Conservation (phyloP, 2,888 invertebrate genomes). For the Sclerodermus sp. region DNA sequence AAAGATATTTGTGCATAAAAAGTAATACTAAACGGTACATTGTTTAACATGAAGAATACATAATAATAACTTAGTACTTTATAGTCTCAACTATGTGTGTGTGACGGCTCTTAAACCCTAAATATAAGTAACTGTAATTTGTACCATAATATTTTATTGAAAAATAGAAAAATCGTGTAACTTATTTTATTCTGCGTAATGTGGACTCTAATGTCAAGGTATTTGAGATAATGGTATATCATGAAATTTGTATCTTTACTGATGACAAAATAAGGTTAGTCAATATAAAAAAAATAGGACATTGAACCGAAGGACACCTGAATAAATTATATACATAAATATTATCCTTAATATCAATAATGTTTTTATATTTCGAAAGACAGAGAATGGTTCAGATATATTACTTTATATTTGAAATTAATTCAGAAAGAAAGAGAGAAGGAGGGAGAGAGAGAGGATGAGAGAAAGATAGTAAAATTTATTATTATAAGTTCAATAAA, state of each 20-base stretch:
- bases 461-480: no score
- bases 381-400: no score
- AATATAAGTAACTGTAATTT: slow-evolving; percentile 52
- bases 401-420: no score
- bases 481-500: no score
- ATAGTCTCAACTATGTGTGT: slow-evolving; percentile 40
- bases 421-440: no score
- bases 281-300: slow-evolving; percentile 16
- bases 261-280: slow-evolving; percentile 21
- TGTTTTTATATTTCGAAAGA: no score
- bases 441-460: no score
- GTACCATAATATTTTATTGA: slow-evolving; percentile 48
- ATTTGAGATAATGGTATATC: slow-evolving; percentile 34
- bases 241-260: slow-evolving; percentile 36
- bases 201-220: slow-evolving; percentile 41
- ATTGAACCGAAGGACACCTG: slow-evolving; percentile 24
- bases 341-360: no score
- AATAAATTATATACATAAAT: no score
- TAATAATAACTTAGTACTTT: slow-evolving; percentile 35
- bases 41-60: slow-evolving; percentile 18
- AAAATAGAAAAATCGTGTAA: slow-evolving; percentile 46
- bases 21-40: slow-evolving; percentile 18
- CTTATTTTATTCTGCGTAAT: slow-evolving; percentile 50
- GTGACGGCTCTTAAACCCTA: slow-evolving; percentile 50
- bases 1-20: slow-evolving; percentile 21